These are phyloP conservation scores for Saccopteryx leptura DNA, from an alignment of 2,113 vertebrate species.

Conservation along the genomic window DNA sequence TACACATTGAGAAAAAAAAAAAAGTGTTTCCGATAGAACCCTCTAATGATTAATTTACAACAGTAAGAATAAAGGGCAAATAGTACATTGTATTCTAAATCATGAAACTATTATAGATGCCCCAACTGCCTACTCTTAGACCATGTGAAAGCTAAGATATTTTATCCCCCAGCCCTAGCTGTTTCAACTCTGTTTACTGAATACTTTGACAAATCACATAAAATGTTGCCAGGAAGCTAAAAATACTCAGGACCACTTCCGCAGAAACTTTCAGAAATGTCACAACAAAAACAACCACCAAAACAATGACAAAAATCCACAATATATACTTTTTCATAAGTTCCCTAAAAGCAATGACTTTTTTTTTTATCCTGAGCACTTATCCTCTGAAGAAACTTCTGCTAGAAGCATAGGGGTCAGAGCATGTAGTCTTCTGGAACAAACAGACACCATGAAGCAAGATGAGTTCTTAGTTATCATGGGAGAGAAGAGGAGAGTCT, in stretches of 20 bases:
- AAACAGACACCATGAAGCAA: neutral
- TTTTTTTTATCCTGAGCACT: neutral
- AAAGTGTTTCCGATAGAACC: neutral
- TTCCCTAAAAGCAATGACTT: neutral
- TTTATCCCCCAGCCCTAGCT: neutral
- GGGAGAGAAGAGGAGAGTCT: neutral
- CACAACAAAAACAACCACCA: conserved; percentile 19
- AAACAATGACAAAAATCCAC: neutral
- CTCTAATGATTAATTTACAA: conserved; percentile 79
- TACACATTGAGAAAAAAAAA: neutral
- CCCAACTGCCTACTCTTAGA: conserved; percentile 55
- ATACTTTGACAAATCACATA: neutral
- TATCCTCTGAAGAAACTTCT: neutral
- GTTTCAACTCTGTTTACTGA: conserved; percentile 27
- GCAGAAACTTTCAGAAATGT: conserved; percentile 38
- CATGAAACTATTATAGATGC: conserved; percentile 15
- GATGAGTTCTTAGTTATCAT: neutral
- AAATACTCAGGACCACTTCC: neutral
- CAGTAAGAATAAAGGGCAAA: conserved; percentile 71
- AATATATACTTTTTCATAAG: neutral
- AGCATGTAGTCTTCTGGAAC: neutral
- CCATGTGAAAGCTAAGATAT: neutral
- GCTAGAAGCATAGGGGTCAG: neutral
- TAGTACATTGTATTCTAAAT: conserved; percentile 58
- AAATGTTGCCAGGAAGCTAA: conserved; percentile 50